Percentiles rank a stretch among this genome's conserved stretches.
Conservation (phyloP, 2,888 invertebrate species). For the Cepaea hortensis region DNA sequence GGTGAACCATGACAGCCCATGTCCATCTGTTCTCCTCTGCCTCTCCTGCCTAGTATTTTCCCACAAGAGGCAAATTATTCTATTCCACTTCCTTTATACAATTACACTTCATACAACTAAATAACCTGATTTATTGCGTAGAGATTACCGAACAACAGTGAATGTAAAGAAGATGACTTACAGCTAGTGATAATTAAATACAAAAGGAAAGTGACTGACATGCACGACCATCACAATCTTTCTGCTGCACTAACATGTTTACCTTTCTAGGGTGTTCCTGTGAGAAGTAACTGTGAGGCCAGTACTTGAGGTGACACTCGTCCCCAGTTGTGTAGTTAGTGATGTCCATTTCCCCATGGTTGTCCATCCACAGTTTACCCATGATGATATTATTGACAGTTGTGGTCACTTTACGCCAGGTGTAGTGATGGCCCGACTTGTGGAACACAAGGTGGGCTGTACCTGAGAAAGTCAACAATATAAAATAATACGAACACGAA, state of each 20-base stretch:
- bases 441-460: conserved; percentile 81
- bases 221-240: background rate
- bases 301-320: conserved; percentile 96
- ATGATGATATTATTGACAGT: conserved; percentile 99
- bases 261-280: conserved; percentile 90
- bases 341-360: conserved; percentile 99
- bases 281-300: conserved; percentile 98
- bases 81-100: too few relatives aligned
- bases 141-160: too few relatives aligned
- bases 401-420: conserved; percentile 98
- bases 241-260: conserved; percentile 13
- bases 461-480: conserved; percentile 61
- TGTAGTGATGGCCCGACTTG: conserved; percentile 86
- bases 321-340: conserved; percentile 91
- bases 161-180: too few relatives aligned
- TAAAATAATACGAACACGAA: too few relatives aligned
- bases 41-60: too few relatives aligned
- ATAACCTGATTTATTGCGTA: too few relatives aligned
- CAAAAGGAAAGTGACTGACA: background rate
- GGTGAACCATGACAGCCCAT: too few relatives aligned
- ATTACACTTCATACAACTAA: too few relatives aligned
- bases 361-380: conserved; percentile 99
- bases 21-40: too few relatives aligned
- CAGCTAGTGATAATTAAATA: too few relatives aligned
- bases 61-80: too few relatives aligned